These are phyloP conservation scores for Loripinus fragilis DNA, from an alignment of 2,888 invertebrate species.

Conservation along the genomic window DNA sequence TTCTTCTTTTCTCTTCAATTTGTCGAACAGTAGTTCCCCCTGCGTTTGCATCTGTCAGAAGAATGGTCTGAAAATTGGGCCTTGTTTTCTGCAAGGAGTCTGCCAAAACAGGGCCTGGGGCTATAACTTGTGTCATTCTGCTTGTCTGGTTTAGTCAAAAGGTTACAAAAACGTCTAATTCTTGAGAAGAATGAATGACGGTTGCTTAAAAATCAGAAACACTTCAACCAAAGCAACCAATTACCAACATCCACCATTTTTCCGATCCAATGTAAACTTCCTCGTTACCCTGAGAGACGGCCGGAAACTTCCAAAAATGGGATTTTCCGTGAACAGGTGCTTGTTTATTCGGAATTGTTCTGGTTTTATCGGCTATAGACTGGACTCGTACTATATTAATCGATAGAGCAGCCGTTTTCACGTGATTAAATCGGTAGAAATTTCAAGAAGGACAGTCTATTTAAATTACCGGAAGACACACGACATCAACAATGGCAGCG, in stretches of 20 bases:
- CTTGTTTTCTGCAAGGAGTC: slow-evolving; percentile 76
- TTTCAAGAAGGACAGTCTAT: neutral
- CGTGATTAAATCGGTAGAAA: too few relatives aligned
- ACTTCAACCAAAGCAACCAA: slow-evolving; percentile 2
- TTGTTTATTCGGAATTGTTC: slow-evolving; percentile 24
- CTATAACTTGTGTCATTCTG: slow-evolving; percentile 71
- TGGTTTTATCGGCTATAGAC: neutral
- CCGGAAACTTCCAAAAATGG: slow-evolving; percentile 70
- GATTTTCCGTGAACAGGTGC: slow-evolving; percentile 65
- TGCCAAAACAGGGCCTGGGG: slow-evolving; percentile 67
- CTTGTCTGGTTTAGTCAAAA: neutral
- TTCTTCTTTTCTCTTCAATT: slow-evolving; percentile 76
- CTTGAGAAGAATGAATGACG: neutral
- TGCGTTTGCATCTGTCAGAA: slow-evolving; percentile 76
- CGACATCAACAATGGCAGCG: slow-evolving; percentile 64
- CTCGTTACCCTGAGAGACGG: slow-evolving; percentile 71
- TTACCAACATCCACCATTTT: slow-evolving; percentile 45
- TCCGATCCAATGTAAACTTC: slow-evolving; percentile 74
- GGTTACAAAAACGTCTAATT: neutral
- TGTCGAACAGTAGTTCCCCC: slow-evolving; percentile 73
- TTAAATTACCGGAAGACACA: slow-evolving; percentile 29
- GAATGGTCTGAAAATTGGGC: slow-evolving; percentile 73
- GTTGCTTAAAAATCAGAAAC: neutral
- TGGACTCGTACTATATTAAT: neutral
- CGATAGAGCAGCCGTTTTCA: neutral